Base-by-base conservation (phyloP, 2,888 invertebrate species). In the Liodrosophila aerea region DNA sequence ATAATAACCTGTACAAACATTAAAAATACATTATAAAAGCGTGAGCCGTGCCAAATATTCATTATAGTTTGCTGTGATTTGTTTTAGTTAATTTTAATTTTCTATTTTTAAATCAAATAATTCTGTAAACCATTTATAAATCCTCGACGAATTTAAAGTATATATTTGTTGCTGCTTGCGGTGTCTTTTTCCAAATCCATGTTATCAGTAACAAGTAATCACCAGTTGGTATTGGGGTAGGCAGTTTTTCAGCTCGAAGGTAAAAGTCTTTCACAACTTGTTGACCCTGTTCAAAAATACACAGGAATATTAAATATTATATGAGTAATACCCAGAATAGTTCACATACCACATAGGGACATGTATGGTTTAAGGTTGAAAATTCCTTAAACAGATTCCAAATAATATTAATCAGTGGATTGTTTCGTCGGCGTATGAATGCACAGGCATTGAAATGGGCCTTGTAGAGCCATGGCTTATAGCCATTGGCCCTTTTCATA, bases 401-500 rank as follows among this genome's bases (percentile, higher is more conserved):
- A 18, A 75, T 29, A 0, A 76, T 15, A 12, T 50, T 58, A 9
- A 57, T 44, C n/a, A 73, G 0, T 3, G 73, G 69, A 66, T 66
- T 60, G 15, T 68, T 65, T 5, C 56, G 15, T 0, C 41, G 47
- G 1, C 33, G 18, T 3, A 65, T 27, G 41, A 76, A 75, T 31
- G 54, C 41, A 8, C 73, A 75, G 4, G 29, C 76, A 40, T 76
- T 52, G n/a, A 76, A 52, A 8, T 11, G 40, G 2, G 53, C 29
- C 1, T 46, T 61, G 9, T 62, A 68, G 7, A 71, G 63, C 70
- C 73, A 75, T 0, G 76, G 74, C 37, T 69, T 73, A n/a, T 69
- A 75, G 4, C 76, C 73, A 44, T 73, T 75, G 9, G 57, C 76
- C 15, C 45, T 65, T 36, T 66, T 75, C 53, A 61, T 33, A 0